These are phyloP conservation scores for Plebejus argus DNA, from an alignment of 2,888 invertebrate species.

Conservation along the genomic window DNA sequence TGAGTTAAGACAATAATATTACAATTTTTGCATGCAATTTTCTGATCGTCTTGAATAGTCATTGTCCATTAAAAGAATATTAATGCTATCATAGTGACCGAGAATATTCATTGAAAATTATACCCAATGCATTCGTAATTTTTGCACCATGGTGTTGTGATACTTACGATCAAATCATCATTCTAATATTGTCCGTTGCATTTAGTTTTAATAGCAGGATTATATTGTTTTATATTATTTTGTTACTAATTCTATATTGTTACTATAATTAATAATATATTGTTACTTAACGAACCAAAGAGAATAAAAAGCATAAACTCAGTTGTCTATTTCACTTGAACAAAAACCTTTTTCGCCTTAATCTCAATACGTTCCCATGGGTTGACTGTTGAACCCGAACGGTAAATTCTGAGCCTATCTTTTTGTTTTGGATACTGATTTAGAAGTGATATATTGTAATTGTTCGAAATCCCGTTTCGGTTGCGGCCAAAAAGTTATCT, in stretches of 20 bases:
- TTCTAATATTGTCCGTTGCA: too few species aligned
- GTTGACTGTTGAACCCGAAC: constrained; percentile 28
- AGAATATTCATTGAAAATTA: not conserved
- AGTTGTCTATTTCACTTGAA: constrained; percentile 21
- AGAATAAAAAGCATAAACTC: constrained; percentile 16
- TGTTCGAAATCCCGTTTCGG: constrained; percentile 7
- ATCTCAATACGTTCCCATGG: constrained; percentile 30
- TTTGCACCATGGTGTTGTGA: too few species aligned
- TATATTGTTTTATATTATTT: too few species aligned
- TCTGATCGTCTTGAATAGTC: not conserved
- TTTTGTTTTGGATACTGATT: constrained; percentile 27
- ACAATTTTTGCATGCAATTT: not conserved
- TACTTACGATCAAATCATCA: too few species aligned
- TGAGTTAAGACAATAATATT: not conserved
- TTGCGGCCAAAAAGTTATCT: not conserved
- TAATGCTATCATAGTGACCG: not conserved
- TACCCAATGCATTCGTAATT: too few species aligned
- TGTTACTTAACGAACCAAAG: not conserved
- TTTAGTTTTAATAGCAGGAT: too few species aligned
- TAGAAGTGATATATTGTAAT: constrained; percentile 25
- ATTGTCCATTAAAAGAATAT: not conserved
- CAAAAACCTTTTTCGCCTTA: constrained; percentile 28
- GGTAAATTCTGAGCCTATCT: constrained; percentile 30
- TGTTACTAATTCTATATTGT: too few species aligned
- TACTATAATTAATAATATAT: too few species aligned